Base-by-base conservation (phyloP, 1,140 invertebrate species). In the Ladona fulva region DNA sequence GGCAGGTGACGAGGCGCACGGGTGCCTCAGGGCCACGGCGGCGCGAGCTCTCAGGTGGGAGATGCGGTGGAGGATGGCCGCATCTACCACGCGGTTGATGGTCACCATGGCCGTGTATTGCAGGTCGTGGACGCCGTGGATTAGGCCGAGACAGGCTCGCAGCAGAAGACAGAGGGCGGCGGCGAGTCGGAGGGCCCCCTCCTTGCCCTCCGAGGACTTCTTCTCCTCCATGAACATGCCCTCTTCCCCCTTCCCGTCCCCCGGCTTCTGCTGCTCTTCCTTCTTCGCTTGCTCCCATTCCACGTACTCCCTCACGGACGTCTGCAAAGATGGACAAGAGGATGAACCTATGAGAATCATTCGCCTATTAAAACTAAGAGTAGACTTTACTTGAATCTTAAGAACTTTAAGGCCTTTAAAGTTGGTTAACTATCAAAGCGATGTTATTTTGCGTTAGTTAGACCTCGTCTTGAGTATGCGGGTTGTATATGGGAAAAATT, bases 21-120 rank as follows among this genome's bases (percentile, higher is more conserved):
- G 83, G 76, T 83, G 82, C 22, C 81, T 80, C 0, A 84, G 78
- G 8, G 81, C 81, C 29, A 81, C 80, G 11, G 80, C 80, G 24
- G 81, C 74, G 12, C 78, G 78, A 25, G 81, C 81, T 77, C 81
- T 82, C 42, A 81, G 80, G 74, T 83, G 81, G 11, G 83, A 80
- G 66, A 86, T 82, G 24, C 82, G 81, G 76, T 86, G 82, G 11
- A 85, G 84, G 25, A 86, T 83, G 37, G 83, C 86, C 8, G 87
- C 85, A 81, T 91, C 90, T 24, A 90, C 87, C 42, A 90, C 86
- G 82, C 89, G 87, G 82, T 91, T 91, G 76, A 91, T 86, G 74
- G 87, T 87, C 75, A 87, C 85, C 80, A 90, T 85, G 7, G 88
- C 88, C 0, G 88, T 89, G 81, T 88, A 89, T 81, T 91, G 89